Evolutionary conservation across 2,888 invertebrate genomes (phyloP), one percentile per base, ranked within the genome.

Genomic region (Protophormia terraenovae): DNA sequence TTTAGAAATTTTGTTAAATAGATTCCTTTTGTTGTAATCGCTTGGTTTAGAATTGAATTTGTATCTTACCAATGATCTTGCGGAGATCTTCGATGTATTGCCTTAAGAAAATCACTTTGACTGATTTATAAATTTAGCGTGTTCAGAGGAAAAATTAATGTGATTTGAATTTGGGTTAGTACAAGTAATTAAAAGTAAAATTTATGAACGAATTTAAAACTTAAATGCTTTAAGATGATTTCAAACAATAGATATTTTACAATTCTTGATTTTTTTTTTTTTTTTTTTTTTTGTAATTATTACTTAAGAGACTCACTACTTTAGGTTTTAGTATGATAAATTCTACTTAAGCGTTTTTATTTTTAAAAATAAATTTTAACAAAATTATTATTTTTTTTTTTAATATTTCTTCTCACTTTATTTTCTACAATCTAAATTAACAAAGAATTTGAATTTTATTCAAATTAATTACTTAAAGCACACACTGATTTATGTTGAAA

Each of bases 81-180:
- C 93, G 93, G 92, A 93, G 92, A 90, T 93, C 93, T 91, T 93
- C 93, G 90, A 93, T 91, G 90, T 93, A 93, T 91, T 93, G 93
- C 93, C 89, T 92, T 90, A 93, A 88, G 90, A 91, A 90, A 92
- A 93, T 92, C 93, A 93, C 92, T 92, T 92, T 93, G 93, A 89
- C 91, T 90, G 91, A 88, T 91, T 91, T 90, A 88, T 41, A 81
- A 53, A 29, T 78, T 69, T 27, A 75, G 19, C 73, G 73, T 85
- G 64, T 62, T 22, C 35, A 64, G 55, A 64, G 71, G 64, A 55
- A 71, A 79, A 60, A 41, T 53, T 45, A 76, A 82, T 82, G 38
- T 66, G 58, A 80, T 24, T 58, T 73, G 77, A 73, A 12, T 53
- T 62, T 35, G 60, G 78, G 22, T 69, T 50, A 69, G 38, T 47